A percentile compares a stretch with the other conserved stretches of the same genome.
Conservation (phyloP, 2,888 invertebrate species). For the Pilophorus perplexus region DNA sequence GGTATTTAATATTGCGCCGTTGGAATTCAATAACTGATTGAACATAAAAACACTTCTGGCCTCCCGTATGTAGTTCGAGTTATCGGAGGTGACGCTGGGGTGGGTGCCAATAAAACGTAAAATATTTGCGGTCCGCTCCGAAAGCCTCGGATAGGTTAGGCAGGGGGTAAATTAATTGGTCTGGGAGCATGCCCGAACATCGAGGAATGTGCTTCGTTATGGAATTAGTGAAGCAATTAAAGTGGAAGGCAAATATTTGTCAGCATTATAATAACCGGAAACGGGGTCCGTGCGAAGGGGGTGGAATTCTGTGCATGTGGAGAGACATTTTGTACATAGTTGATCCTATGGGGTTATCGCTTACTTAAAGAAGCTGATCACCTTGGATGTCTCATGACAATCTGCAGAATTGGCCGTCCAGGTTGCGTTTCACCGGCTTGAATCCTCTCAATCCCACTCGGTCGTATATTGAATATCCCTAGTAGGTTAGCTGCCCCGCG, state of each 20-base stretch:
- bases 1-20: slow-evolving; percentile 23
- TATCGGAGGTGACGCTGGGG: neutral
- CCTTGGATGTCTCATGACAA: no score
- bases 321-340: no score
- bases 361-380: no score
- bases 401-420: no score
- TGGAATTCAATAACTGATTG: slow-evolving; percentile 30
- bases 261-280: slow-evolving; percentile 20
- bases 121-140: slow-evolving; percentile 30
- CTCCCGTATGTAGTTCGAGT: neutral
- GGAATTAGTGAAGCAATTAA: slow-evolving; percentile 37
- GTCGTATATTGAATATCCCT: no score
- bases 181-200: slow-evolving; percentile 11
- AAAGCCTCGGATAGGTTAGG: neutral
- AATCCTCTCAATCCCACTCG: no score
- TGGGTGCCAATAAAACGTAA: slow-evolving; percentile 36
- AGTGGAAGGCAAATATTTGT: slow-evolving; percentile 24
- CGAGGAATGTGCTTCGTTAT: slow-evolving; percentile 27
- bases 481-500: no score
- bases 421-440: no score
- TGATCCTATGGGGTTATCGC: no score
- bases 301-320: no score
- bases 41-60: slow-evolving; percentile 16
- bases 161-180: slow-evolving; percentile 14
- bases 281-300: no score